Evolutionary conservation across 2,113 vertebrate species (phyloP).

Genomic region (Toxostoma redivivum): DNA sequence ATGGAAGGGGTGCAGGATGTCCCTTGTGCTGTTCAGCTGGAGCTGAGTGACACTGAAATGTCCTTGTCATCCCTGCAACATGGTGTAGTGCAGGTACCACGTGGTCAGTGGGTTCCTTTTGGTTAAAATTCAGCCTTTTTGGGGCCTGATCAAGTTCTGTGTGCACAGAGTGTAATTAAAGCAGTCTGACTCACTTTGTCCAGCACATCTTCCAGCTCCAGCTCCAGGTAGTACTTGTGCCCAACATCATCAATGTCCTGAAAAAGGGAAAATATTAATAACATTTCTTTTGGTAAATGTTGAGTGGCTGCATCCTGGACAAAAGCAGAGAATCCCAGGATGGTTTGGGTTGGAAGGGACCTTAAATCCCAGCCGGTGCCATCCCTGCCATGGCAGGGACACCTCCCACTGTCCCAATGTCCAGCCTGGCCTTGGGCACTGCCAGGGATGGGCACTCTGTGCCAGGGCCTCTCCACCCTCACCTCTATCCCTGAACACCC

Average conservation of each 20-base stretch:
- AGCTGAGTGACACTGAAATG: background rate
- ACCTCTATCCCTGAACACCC: accelerated
- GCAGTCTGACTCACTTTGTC: conserved; percentile 76
- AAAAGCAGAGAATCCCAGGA: background rate
- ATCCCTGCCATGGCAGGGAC: background rate
- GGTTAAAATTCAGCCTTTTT: background rate
- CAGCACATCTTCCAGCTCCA: conserved; percentile 78
- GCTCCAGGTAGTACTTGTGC: conserved; percentile 81
- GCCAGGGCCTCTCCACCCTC: background rate
- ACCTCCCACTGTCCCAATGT: accelerated
- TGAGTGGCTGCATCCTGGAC: background rate
- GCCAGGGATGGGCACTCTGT: background rate
- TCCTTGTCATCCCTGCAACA: background rate
- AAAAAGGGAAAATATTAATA: background rate
- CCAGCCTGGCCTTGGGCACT: background rate
- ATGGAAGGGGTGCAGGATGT: background rate
- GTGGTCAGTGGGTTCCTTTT: background rate
- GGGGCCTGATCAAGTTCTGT: background rate
- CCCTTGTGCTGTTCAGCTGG: background rate
- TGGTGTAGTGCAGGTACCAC: background rate
- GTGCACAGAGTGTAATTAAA: background rate
- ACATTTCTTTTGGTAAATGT: background rate
- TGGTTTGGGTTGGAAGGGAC: background rate
- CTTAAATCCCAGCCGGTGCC: background rate
- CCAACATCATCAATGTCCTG: conserved; percentile 78